These are phyloP conservation scores for Bathynomus jamesi DNA, from an alignment of 1,140 invertebrate genomes.

Conservation along the genomic window DNA sequence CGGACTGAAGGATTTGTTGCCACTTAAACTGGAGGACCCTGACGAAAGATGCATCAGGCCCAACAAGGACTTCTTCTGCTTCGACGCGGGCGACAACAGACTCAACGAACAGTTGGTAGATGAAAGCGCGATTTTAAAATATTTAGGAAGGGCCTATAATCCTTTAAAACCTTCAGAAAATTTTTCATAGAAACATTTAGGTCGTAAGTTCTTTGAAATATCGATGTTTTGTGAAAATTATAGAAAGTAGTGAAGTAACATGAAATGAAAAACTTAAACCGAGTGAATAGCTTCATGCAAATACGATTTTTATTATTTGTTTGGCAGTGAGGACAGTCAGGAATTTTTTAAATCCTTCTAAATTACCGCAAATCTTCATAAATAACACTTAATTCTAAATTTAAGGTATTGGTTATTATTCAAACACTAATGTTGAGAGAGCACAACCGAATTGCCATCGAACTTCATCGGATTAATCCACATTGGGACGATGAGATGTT, in stretches of 20 bases:
- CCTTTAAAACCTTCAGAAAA: too few relatives aligned
- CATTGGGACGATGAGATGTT: constrained; percentile 92
- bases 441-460: too few relatives aligned
- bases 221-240: too few relatives aligned
- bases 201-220: too few relatives aligned
- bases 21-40: constrained; percentile 79
- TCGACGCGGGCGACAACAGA: constrained; percentile 80
- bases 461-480: constrained; percentile 69
- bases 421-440: too few relatives aligned
- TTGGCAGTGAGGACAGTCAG: too few relatives aligned
- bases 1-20: constrained; percentile 77
- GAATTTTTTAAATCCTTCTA: too few relatives aligned
- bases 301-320: too few relatives aligned
- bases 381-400: too few relatives aligned
- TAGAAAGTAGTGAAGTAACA: background rate
- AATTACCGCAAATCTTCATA: too few relatives aligned
- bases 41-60: constrained; percentile 87
- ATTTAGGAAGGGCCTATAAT: background rate
- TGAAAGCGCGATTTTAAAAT: background rate
- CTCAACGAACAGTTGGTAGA: constrained; percentile 76
- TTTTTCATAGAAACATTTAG: background rate
- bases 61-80: constrained; percentile 73
- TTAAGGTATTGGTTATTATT: too few relatives aligned
- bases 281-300: background rate
- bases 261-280: background rate